A percentile compares a stretch with the other conserved stretches of the same genome.
These are phyloP conservation scores for Macrophya annulata DNA, from an alignment of 2,888 invertebrate genomes.

Conservation along the genomic window DNA sequence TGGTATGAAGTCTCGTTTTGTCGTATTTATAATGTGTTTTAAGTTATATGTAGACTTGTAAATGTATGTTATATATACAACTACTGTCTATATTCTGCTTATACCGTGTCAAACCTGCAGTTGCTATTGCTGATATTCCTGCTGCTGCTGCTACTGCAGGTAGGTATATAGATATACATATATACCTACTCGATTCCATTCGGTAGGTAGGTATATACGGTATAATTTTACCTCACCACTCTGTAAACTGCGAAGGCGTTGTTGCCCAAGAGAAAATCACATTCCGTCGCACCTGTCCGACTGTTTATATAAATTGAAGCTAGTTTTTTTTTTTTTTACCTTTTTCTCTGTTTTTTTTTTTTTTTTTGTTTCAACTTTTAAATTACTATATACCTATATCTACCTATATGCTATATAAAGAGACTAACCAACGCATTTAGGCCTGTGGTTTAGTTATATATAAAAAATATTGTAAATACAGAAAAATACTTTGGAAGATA, in stretches of 20 bases:
- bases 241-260: slow-evolving; percentile 32
- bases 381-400: not conserved
- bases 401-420: not conserved
- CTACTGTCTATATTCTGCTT: not conserved
- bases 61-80: too few relatives aligned
- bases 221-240: not conserved
- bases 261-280: slow-evolving; percentile 52
- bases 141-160: too few relatives aligned
- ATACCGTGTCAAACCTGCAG: slow-evolving; percentile 8
- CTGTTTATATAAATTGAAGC: slow-evolving; percentile 44
- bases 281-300: slow-evolving; percentile 49
- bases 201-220: not conserved
- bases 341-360: too few relatives aligned
- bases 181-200: not conserved
- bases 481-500: not conserved
- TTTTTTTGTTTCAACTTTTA: slow-evolving; percentile 3
- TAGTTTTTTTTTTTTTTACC: slow-evolving; percentile 12
- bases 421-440: not conserved
- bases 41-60: not conserved
- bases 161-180: too few relatives aligned
- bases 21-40: slow-evolving; percentile 12
- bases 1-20: not conserved
- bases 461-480: not conserved
- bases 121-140: not conserved
- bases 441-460: not conserved